phyloP scores from a whole-genome alignment of 2,797 vertebrate genomes.

The Eidolon dupreanum region DNA sequence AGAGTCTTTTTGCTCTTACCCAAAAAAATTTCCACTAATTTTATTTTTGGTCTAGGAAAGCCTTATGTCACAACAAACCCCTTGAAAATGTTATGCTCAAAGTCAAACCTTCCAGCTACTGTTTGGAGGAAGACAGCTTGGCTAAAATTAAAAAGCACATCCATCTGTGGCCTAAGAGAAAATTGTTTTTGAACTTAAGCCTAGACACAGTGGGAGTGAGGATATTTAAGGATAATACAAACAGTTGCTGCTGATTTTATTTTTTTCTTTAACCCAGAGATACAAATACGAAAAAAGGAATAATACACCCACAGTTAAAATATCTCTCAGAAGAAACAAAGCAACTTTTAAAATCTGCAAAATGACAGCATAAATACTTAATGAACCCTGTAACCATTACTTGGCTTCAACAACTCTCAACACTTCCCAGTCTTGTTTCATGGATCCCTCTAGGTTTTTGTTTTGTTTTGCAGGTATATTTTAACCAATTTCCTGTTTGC shows the following conservation, averaged over 20 bases:
- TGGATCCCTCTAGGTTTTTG: background rate
- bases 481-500: background rate
- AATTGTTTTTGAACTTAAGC: conserved; percentile 49
- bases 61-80: background rate
- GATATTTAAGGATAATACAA: conserved; percentile 49
- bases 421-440: background rate
- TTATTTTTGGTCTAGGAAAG: background rate
- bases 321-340: conserved; percentile 36
- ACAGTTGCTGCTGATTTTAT: conserved; percentile 34
- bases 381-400: background rate
- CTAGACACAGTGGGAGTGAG: conserved; percentile 29
- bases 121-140: background rate
- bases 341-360: conserved; percentile 5
- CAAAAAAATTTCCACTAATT: background rate
- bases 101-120: conserved; percentile 28
- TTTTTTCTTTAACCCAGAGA: conserved; percentile 42
- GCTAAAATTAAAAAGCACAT: conserved; percentile 19
- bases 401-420: conserved; percentile 26
- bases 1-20: background rate
- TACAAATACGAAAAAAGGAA: conserved; percentile 48
- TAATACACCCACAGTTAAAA: conserved; percentile 48
- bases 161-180: conserved; percentile 1
- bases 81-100: conserved; percentile 8
- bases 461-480: conserved; percentile 33
- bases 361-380: background rate